A percentile compares a stretch with the other conserved stretches of the same genome.
These are phyloP conservation scores for Apocheima hispidaria DNA, from an alignment of 2,888 invertebrate genomes.

Conservation along the genomic window DNA sequence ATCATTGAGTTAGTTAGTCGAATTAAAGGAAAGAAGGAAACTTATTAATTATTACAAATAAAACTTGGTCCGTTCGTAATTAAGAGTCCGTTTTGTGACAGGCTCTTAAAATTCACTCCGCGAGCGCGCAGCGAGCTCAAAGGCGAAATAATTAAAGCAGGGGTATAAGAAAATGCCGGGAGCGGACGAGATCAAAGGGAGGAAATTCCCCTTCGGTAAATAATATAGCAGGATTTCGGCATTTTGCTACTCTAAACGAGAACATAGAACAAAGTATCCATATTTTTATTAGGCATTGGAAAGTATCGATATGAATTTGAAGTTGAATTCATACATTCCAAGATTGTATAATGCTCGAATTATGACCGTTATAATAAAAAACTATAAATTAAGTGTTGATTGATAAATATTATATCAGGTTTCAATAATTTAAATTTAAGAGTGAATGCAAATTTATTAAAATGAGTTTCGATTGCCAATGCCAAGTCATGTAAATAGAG, in stretches of 20 bases:
- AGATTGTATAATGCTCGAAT: not conserved
- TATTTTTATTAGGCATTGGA: not conserved
- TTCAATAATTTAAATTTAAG: slow-evolving; percentile 2
- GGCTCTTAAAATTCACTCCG: slow-evolving; percentile 82
- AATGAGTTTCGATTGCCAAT: slow-evolving; percentile 13
- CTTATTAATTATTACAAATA: slow-evolving; percentile 81
- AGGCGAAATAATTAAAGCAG: slow-evolving; percentile 83
- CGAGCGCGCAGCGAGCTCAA: slow-evolving; percentile 72
- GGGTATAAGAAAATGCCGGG: slow-evolving; percentile 79
- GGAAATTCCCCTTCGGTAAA: slow-evolving; percentile 73
- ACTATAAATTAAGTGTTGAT: slow-evolving; percentile 3
- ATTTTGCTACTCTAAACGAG: slow-evolving; percentile 43
- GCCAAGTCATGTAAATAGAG: slow-evolving; percentile 4
- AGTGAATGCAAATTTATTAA: slow-evolving; percentile 27
- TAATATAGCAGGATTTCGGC: slow-evolving; percentile 72
- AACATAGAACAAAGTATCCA: slow-evolving; percentile 30
- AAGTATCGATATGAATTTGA: not conserved
- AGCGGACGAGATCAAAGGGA: slow-evolving; percentile 75
- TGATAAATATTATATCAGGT: not conserved
- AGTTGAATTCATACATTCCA: not conserved
- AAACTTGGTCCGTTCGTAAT: slow-evolving; percentile 74
- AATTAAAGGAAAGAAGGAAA: slow-evolving; percentile 53
- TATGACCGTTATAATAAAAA: not conserved
- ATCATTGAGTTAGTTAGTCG: no score
- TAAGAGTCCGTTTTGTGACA: slow-evolving; percentile 83